These are phyloP conservation scores for Ochropacha duplaris DNA, from an alignment of 2,888 invertebrate species.

Conservation along the genomic window DNA sequence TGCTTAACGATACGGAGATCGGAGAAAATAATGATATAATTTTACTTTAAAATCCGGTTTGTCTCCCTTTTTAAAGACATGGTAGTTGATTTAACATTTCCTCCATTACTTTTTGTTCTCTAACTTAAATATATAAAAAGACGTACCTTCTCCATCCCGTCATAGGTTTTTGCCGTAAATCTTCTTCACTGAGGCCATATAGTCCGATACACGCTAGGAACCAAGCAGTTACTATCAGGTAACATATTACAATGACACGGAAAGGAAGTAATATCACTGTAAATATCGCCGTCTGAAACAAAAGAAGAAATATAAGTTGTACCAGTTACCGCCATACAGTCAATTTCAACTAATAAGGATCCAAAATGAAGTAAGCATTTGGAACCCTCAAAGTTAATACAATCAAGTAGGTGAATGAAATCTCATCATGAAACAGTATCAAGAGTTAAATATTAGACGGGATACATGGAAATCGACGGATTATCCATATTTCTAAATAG, in stretches of 20 bases:
- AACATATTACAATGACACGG: conserved; percentile 89
- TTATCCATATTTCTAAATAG: too few species aligned
- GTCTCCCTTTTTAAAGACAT: neutral
- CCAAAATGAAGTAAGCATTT: too few species aligned
- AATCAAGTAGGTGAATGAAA: too few species aligned
- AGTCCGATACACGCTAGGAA: conserved; percentile 92
- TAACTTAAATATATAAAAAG: neutral
- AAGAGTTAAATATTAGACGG: too few species aligned
- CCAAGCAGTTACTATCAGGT: conserved; percentile 92
- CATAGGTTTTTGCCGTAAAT: conserved; percentile 89
- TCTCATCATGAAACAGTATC: too few species aligned
- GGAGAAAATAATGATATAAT: too few species aligned
- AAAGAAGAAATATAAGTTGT: conserved; percentile 20
- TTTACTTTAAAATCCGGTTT: neutral
- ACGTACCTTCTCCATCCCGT: conserved; percentile 95
- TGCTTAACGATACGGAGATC: neutral
- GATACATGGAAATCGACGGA: too few species aligned
- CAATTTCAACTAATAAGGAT: too few species aligned
- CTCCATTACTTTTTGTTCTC: neutral
- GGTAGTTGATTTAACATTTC: neutral
- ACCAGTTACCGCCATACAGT: too few species aligned
- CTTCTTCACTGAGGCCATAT: conserved; percentile 90
- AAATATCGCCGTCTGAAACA: conserved; percentile 92
- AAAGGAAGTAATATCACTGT: conserved; percentile 93
- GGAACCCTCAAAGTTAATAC: too few species aligned